Evolutionary conservation across 1,140 invertebrate species (phyloP), one percentile per base, ranked within the genome.

Genomic region (Metopolophium dirhodum): DNA sequence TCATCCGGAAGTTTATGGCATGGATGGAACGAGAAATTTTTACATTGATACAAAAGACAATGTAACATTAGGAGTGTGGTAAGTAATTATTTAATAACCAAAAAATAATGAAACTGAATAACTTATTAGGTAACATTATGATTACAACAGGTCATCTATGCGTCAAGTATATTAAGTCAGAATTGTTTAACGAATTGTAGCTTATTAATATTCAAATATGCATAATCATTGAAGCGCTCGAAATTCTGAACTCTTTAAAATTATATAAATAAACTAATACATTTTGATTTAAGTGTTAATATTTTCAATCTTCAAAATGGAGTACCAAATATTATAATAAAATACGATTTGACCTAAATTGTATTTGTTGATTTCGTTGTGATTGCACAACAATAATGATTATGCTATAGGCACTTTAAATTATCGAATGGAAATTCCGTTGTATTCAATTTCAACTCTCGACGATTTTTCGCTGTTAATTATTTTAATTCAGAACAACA

Each of bases 1-100:
- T n/a, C 95, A 96, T 93, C 97, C 97, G 22, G 95, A 96, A 87
- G 95, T 95, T 57, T 95, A 96, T 94, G 96, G 96, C 18, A 94
- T 97, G 30, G 94, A 95, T 94, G 97, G 96, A 49, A 95, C 96
- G n/a, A 95, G 97, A 94, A 97, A 97, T 95, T 97, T 98, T 94
- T 97, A 97, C 95, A 95, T 98, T 51, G 95, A 95, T 93, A 96
- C 96, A 23, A 96, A 97, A 94, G 96, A 97, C 94, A 95, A 96
- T 90, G 95, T 96, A 49, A 95, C 94, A 57, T 94, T 97, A 94
- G 97, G 97, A 11, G 96, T 96, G 20, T 97, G 97, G 96, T 94
- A 88, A 93, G 94, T 1, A 51, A 14, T 47, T 26, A 26, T 35
- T 87, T 7, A 30, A n/a, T 23, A 51, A 35, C n/a, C 30, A 20